Conservation (phyloP, 2,888 invertebrate species). For the Ellobium chinense region DNA sequence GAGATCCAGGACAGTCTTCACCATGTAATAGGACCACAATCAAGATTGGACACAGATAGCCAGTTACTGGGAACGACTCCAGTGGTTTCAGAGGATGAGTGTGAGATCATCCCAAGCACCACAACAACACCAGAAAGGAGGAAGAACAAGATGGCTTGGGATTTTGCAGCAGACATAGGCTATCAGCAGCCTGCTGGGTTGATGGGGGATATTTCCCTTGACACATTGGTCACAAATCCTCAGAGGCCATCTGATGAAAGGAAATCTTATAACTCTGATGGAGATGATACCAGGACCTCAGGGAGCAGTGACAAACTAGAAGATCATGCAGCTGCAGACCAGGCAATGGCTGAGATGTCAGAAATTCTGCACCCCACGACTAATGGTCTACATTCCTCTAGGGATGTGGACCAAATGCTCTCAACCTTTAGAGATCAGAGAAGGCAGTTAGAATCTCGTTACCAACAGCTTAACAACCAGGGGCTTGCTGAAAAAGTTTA, state of each 20-base stretch:
- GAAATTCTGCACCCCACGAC: slow-evolving; percentile 3
- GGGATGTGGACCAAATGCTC: slow-evolving; percentile 60
- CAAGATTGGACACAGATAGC: slow-evolving; percentile 66
- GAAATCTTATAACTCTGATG: slow-evolving; percentile 52
- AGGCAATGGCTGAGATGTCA: slow-evolving; percentile 35
- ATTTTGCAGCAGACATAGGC: slow-evolving; percentile 68
- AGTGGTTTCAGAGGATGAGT: slow-evolving; percentile 49
- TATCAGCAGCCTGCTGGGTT: slow-evolving; percentile 51
- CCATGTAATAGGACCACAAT: slow-evolving; percentile 54
- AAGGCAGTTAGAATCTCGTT: slow-evolving; percentile 54
- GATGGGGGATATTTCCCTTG: slow-evolving; percentile 40
- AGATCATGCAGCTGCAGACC: slow-evolving; percentile 39
- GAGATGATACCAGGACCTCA: slow-evolving; percentile 54
- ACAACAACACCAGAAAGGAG: slow-evolving; percentile 51
- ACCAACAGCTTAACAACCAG: slow-evolving; percentile 53
- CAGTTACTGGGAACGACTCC: slow-evolving; percentile 68
- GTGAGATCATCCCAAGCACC: slow-evolving; percentile 55
- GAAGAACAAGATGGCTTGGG: slow-evolving; percentile 63
- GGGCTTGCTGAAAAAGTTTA: slow-evolving; percentile 66
- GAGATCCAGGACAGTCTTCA: slow-evolving; percentile 71
- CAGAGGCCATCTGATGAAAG: slow-evolving; percentile 32
- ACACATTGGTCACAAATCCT: slow-evolving; percentile 30
- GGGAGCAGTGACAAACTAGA: slow-evolving; percentile 46
- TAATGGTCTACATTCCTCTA: neutral
- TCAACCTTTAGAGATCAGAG: slow-evolving; percentile 59